Conservation (phyloP, 2,113 vertebrate genomes). For the Passerina amoena region DNA sequence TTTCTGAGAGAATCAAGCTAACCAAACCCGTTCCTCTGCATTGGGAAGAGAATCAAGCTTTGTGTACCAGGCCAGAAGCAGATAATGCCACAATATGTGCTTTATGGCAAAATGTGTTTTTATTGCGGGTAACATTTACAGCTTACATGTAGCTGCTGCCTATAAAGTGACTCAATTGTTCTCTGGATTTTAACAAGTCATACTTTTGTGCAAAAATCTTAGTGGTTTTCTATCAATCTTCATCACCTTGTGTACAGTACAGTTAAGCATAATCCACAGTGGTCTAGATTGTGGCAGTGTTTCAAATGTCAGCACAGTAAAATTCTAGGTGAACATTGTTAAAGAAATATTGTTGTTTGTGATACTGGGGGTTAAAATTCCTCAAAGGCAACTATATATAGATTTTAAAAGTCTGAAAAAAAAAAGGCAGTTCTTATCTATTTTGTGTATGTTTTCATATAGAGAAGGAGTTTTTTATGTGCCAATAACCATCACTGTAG, state of each 20-base stretch:
- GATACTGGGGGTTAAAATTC: conserved; percentile 72
- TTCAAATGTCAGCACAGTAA: conserved; percentile 63
- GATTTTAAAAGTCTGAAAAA: conserved; percentile 63
- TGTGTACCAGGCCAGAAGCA: conserved; percentile 68
- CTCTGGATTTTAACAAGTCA: conserved; percentile 62
- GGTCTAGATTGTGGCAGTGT: conserved; percentile 69
- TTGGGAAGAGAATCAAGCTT: conserved; percentile 37
- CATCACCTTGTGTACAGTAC: conserved; percentile 82
- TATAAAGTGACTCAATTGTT: conserved; percentile 58
- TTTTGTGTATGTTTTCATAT: conserved; percentile 70
- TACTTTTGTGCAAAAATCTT: conserved; percentile 59
- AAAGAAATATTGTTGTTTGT: conserved; percentile 62
- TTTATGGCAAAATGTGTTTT: conserved; percentile 67
- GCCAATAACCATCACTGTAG: conserved; percentile 70
- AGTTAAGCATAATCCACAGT: conserved; percentile 70
- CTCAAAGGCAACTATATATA: conserved; percentile 71
- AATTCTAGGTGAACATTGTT: conserved; percentile 58
- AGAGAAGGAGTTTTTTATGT: conserved; percentile 67
- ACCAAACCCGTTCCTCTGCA: conserved; percentile 27
- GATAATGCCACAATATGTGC: conserved; percentile 63
- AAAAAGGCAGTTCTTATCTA: conserved; percentile 54
- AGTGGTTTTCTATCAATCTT: conserved; percentile 76
- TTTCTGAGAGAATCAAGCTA: conserved; percentile 1
- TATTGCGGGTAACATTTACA: conserved; percentile 73
- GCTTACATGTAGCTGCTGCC: conserved; percentile 73